Evolutionary conservation across 2,113 vertebrate genomes (phyloP).

Genomic region (Choloepus hoffmanni): DNA sequence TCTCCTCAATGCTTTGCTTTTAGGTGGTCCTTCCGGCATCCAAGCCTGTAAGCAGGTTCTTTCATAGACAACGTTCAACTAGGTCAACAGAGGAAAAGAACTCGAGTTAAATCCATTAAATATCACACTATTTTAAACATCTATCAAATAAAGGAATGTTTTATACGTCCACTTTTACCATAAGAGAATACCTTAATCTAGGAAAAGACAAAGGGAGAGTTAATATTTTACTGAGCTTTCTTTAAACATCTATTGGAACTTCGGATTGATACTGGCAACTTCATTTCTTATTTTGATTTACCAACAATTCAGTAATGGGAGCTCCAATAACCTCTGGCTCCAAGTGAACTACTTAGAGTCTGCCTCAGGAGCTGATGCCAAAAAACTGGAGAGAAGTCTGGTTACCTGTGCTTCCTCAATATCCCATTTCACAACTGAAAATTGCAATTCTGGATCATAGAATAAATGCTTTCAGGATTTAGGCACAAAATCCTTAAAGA

Average conservation of each 20-base stretch:
- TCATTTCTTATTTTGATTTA: slow-evolving; percentile 44
- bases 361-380: neutral
- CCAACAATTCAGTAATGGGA: neutral
- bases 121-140: neutral
- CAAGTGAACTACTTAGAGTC: neutral
- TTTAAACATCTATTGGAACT: neutral
- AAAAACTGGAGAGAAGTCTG: neutral
- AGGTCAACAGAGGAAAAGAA: neutral
- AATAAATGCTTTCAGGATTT: neutral
- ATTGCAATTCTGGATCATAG: neutral
- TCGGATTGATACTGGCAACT: neutral
- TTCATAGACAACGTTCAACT: neutral
- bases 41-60: neutral
- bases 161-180: neutral
- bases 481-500: slow-evolving; percentile 1
- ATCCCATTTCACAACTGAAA: neutral
- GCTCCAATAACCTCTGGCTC: neutral
- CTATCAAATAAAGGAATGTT: slow-evolving; percentile 16
- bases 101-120: neutral
- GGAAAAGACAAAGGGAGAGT: neutral
- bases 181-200: neutral
- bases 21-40: neutral
- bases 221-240: slow-evolving; percentile 37
- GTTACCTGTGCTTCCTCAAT: neutral
- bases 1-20: neutral